phyloP scores from a whole-genome alignment of 2,797 vertebrate genomes.

The Sebastes oblongus region DNA sequence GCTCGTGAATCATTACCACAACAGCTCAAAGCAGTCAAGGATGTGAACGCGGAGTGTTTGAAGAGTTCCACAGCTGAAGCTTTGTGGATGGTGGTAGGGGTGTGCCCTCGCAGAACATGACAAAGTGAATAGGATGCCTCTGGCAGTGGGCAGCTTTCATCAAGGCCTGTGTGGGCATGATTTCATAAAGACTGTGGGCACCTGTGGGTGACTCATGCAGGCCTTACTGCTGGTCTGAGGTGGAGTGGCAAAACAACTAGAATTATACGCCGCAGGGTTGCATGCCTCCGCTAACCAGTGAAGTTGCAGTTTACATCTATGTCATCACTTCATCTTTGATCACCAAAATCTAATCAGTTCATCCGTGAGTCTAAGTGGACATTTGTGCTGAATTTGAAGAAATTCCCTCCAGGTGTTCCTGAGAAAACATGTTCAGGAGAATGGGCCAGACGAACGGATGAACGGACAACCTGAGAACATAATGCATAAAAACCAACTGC shows the following conservation, averaged over 20 bases:
- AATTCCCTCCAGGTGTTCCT: not conserved
- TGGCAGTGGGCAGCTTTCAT: conserved; percentile 42
- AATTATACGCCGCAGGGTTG: not conserved
- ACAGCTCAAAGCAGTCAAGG: conserved; percentile 20
- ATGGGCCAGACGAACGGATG: not conserved
- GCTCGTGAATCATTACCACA: conserved; percentile 33
- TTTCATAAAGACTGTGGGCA: conserved; percentile 38
- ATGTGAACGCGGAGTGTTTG: conserved; percentile 16
- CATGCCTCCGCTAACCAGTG: not conserved
- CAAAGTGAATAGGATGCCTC: conserved; percentile 11
- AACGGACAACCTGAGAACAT: not conserved
- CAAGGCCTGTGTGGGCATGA: conserved; percentile 46
- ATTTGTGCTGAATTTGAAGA: not conserved
- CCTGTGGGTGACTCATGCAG: conserved; percentile 46
- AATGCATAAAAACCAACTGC: not conserved
- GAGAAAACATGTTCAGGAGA: not conserved
- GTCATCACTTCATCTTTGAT: not conserved
- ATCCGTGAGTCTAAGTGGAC: not conserved
- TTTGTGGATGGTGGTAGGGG: conserved; percentile 23
- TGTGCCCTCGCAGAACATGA: conserved; percentile 25
- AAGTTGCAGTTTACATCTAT: not conserved
- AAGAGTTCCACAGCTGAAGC: conserved; percentile 22
- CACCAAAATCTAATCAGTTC: not conserved
- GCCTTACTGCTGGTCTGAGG: conserved; percentile 9
- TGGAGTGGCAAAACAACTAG: conserved; percentile 1